Evolutionary conservation across 2,888 invertebrate species (phyloP).

Genomic region (Glaucopsyche alexis): DNA sequence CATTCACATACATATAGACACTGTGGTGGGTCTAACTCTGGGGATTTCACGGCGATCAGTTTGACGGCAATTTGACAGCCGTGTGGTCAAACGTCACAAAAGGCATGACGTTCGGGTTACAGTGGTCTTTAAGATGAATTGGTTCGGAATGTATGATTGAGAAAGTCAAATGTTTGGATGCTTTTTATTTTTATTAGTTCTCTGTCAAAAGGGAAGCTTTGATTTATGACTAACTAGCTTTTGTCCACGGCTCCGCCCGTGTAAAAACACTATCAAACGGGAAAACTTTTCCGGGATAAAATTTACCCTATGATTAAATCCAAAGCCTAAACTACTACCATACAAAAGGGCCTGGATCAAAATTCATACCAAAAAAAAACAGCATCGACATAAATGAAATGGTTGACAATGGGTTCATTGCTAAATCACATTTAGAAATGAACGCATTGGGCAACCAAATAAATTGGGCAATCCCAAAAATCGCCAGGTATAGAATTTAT

Average conservation of each 20-base stretch:
- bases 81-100: conserved; percentile 18
- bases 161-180: conserved; percentile 2
- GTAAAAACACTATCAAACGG: background rate
- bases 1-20: conserved; percentile 15
- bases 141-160: background rate
- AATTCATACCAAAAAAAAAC: too few relatives aligned
- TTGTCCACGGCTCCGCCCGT: too few relatives aligned
- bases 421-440: too few relatives aligned
- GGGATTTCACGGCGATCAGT: conserved; percentile 36
- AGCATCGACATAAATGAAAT: too few relatives aligned
- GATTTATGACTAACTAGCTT: background rate
- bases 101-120: background rate
- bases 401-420: too few relatives aligned
- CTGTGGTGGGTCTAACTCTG: conserved; percentile 29
- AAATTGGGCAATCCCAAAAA: too few relatives aligned
- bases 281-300: too few relatives aligned
- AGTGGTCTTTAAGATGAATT: background rate
- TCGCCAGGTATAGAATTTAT: too few relatives aligned
- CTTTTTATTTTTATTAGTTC: background rate
- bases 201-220: background rate
- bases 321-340: too few relatives aligned
- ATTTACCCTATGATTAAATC: too few relatives aligned
- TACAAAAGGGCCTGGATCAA: too few relatives aligned
- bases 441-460: too few relatives aligned
- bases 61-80: conserved; percentile 31